Conservation (phyloP, 2,797 vertebrate species). For the Coregonus suidteri region DNA sequence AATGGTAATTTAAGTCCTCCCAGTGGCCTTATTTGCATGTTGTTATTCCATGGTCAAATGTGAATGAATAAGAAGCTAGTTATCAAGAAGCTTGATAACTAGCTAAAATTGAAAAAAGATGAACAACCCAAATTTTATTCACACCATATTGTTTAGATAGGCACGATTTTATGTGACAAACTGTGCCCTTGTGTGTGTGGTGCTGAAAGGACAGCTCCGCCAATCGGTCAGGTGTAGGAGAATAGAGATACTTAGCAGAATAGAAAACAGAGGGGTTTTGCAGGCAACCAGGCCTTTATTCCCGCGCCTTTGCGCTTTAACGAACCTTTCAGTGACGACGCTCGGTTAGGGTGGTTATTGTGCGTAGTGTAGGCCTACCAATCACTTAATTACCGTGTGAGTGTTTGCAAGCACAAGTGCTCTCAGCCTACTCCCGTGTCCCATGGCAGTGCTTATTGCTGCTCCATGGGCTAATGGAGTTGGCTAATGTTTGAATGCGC, state of each 20-base stretch:
- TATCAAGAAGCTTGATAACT: background rate
- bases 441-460: conserved; percentile 14
- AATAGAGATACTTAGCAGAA: background rate
- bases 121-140: background rate
- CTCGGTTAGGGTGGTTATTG: conserved; percentile 11
- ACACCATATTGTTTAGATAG: background rate
- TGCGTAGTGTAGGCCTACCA: conserved; percentile 5
- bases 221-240: background rate
- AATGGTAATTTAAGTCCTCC: background rate
- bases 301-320: background rate
- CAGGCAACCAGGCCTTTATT: background rate
- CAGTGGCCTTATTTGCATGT: background rate
- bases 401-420: conserved; percentile 3
- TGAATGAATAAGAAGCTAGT: background rate
- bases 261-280: background rate
- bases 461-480: conserved; percentile 16
- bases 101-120: too few species aligned
- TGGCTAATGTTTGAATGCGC: conserved; percentile 26
- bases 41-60: background rate
- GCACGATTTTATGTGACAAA: background rate
- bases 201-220: conserved; percentile 2
- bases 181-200: background rate
- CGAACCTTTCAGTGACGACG: background rate
- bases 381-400: conserved; percentile 46
- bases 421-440: background rate